These are phyloP conservation scores for Macquaria ambigua DNA, from an alignment of 2,113 vertebrate genomes.

Conservation along the genomic window DNA sequence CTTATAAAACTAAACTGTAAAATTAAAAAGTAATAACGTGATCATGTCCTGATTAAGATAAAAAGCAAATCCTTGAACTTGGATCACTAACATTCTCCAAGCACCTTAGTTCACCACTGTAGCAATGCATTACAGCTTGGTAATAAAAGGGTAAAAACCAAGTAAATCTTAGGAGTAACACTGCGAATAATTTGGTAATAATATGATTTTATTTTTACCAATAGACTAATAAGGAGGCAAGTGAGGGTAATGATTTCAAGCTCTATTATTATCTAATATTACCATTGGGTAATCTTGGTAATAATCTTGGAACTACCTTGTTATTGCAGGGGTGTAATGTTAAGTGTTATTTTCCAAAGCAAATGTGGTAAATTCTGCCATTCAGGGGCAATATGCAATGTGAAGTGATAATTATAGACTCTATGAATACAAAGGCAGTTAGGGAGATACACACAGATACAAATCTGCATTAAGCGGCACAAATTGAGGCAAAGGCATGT, in stretches of 20 bases:
- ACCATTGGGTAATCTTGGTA: background rate
- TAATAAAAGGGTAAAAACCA: background rate
- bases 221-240: background rate
- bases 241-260: background rate
- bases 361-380: background rate
- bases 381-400: background rate
- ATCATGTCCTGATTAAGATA: background rate
- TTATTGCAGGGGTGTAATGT: background rate
- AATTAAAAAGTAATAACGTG: background rate
- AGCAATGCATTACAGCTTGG: background rate
- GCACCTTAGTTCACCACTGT: background rate
- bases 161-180: background rate
- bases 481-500: background rate
- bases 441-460: background rate
- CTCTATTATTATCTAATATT: background rate
- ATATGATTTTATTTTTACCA: background rate
- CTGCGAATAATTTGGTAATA: background rate
- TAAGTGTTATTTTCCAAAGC: background rate
- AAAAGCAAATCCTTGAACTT: no score
- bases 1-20: background rate
- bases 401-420: background rate
- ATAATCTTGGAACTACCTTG: background rate
- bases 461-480: background rate
- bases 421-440: background rate
- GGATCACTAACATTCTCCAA: background rate